These are phyloP conservation scores for Nothocercus nigrocapillus DNA, from an alignment of 2,113 vertebrate genomes.

Conservation along the genomic window DNA sequence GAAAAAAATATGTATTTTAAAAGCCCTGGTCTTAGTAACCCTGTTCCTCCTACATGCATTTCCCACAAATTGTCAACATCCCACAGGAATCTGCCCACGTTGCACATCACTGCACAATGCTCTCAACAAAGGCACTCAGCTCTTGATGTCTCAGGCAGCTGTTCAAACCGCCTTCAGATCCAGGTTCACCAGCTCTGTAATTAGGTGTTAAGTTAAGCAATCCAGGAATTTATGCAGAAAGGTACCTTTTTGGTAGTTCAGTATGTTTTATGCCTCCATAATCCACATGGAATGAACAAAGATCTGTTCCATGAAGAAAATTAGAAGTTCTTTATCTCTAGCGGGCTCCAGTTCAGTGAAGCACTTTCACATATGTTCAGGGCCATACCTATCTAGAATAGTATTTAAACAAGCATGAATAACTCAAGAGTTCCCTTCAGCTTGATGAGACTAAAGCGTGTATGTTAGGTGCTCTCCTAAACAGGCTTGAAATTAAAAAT, in stretches of 20 bases:
- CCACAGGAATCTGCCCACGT: constrained; percentile 75
- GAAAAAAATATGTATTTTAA: not conserved
- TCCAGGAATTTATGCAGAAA: constrained; percentile 20
- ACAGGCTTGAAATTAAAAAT: constrained; percentile 5
- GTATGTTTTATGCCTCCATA: constrained; percentile 15
- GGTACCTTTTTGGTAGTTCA: constrained; percentile 10
- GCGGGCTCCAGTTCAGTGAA: not conserved
- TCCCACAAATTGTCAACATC: constrained; percentile 77
- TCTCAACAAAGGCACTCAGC: constrained; percentile 69
- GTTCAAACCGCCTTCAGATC: constrained; percentile 65
- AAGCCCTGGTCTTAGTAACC: constrained; percentile 68
- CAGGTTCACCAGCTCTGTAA: constrained; percentile 70
- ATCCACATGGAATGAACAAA: not conserved
- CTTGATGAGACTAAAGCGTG: not conserved
- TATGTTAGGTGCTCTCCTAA: not conserved
- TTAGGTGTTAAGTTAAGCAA: constrained; percentile 60
- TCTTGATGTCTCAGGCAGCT: constrained; percentile 64
- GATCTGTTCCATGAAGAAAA: not conserved
- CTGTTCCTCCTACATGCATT: constrained; percentile 67
- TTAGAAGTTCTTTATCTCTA: not conserved
- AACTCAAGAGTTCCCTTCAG: not conserved
- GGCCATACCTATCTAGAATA: not conserved
- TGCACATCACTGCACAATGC: constrained; percentile 71
- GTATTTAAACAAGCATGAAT: not conserved
- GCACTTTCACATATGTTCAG: not conserved